phyloP scores from a whole-genome alignment of 37 sponge, comb jelly and placozoan genomes.

The Chondrosia reniformis region DNA sequence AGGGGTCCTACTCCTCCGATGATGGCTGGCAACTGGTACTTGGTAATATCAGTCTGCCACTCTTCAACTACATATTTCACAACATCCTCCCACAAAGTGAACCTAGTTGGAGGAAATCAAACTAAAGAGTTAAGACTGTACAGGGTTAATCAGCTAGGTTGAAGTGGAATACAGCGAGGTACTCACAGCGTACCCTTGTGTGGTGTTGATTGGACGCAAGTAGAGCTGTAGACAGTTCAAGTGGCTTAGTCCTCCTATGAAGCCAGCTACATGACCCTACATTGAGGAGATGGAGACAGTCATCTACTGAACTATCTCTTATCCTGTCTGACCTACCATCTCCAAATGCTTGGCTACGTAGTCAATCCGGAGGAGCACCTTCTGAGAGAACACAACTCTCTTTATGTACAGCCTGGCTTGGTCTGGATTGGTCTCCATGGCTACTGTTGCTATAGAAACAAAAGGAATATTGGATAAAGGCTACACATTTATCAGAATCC shows the following conservation, averaged over 20 bases:
- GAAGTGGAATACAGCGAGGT: not conserved
- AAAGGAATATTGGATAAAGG: too few relatives aligned
- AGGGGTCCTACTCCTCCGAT: conserved; percentile 92
- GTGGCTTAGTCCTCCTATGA: conserved; percentile 80
- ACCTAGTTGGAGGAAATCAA: conserved; percentile 17
- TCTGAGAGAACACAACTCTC: conserved; percentile 84
- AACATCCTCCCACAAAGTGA: conserved; percentile 81
- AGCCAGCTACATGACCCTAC: conserved; percentile 77
- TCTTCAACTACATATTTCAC: conserved; percentile 50
- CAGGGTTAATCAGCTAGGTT: not conserved
- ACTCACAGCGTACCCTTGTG: conserved; percentile 60
- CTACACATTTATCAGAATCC: too few relatives aligned
- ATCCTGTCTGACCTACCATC: too few relatives aligned
- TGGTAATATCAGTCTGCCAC: conserved; percentile 73
- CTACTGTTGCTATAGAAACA: too few relatives aligned
- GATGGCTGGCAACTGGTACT: conserved; percentile 76
- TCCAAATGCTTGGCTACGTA: conserved; percentile 81
- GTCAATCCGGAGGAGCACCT: conserved; percentile 87
- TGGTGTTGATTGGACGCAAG: conserved; percentile 69
- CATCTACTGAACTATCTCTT: too few relatives aligned
- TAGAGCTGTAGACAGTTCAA: conserved; percentile 83
- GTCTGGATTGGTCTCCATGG: too few relatives aligned
- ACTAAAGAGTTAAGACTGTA: too few relatives aligned
- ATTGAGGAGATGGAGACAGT: too few relatives aligned
- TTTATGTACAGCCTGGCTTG: conserved; percentile 29